phyloP scores from a whole-genome alignment of 2,888 invertebrate species.

The Metopia argyrocephala region DNA sequence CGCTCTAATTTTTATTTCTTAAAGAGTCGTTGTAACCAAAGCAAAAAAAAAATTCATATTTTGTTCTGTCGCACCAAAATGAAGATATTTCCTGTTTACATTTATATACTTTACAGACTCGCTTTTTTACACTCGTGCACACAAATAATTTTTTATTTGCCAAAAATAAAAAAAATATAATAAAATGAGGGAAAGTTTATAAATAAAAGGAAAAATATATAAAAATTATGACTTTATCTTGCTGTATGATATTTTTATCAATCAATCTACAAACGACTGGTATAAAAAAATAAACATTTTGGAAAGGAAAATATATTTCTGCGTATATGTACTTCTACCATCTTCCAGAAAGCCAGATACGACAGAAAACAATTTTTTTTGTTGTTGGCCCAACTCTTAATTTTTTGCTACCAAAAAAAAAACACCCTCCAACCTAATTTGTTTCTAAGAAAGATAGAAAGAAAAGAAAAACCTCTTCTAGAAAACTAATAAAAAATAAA shows the following conservation, averaged over 20 bases:
- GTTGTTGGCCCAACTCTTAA: slow-evolving; percentile 8
- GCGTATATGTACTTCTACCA: not conserved
- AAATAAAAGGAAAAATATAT: slow-evolving; percentile 12
- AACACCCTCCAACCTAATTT: too few species aligned
- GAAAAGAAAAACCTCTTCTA: not conserved
- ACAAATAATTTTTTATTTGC: slow-evolving; percentile 52
- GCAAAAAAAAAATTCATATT: not conserved
- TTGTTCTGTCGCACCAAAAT: not conserved
- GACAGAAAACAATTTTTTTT: not conserved
- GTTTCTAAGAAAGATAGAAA: slow-evolving; percentile 40
- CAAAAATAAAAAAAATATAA: too few species aligned
- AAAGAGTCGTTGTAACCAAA: not conserved
- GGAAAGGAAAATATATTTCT: not conserved
- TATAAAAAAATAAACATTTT: slow-evolving; percentile 10
- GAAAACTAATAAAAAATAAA: not conserved
- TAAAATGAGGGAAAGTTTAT: slow-evolving; percentile 44
- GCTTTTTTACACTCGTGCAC: not conserved
- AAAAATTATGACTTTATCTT: slow-evolving; percentile 64
- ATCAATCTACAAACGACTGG: slow-evolving; percentile 58
- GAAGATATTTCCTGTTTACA: slow-evolving; percentile 27
- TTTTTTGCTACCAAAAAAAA: slow-evolving; percentile 24
- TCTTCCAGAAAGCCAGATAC: not conserved
- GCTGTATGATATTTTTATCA: slow-evolving; percentile 63
- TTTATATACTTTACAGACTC: not conserved
- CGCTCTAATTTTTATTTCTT: too few species aligned